Conservation (phyloP, 2,113 vertebrate species). For the Amphiprion percula region DNA sequence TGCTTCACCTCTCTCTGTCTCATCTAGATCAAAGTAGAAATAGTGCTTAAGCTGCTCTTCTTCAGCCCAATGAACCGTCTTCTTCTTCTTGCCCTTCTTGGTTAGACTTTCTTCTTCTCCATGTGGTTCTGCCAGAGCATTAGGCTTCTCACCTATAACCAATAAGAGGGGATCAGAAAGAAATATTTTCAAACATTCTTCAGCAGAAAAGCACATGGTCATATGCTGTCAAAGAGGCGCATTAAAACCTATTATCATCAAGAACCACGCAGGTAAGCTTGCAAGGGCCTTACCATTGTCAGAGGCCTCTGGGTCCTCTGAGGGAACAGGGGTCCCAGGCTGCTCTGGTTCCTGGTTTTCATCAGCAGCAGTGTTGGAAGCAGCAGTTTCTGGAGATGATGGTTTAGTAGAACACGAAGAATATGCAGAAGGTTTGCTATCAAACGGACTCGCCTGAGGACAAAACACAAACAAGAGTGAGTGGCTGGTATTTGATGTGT, state of each 20-base stretch:
- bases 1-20: slow-evolving; percentile 91
- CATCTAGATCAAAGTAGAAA: slow-evolving; percentile 95
- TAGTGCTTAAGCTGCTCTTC: slow-evolving; percentile 93
- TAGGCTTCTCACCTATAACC: slow-evolving; percentile 80
- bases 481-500: not conserved
- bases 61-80: slow-evolving; percentile 93
- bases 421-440: slow-evolving; percentile 86
- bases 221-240: not conserved
- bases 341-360: slow-evolving; percentile 90
- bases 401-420: slow-evolving; percentile 84
- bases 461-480: not conserved
- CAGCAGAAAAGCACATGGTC: not conserved
- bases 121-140: slow-evolving; percentile 82
- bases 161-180: rapidly evolving
- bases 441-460: slow-evolving; percentile 89
- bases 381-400: slow-evolving; percentile 88
- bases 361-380: slow-evolving; percentile 60
- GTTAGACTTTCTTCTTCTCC: slow-evolving; percentile 87
- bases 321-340: slow-evolving; percentile 91
- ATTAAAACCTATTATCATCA: not conserved
- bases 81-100: slow-evolving; percentile 94
- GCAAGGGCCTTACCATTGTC: slow-evolving; percentile 82
- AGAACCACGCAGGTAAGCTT: not conserved
- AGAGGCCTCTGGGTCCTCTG: slow-evolving; percentile 89
- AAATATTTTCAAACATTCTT: not conserved